Base-by-base conservation (phyloP, 2,113 vertebrate species). In the Diphyllodes magnificus region DNA sequence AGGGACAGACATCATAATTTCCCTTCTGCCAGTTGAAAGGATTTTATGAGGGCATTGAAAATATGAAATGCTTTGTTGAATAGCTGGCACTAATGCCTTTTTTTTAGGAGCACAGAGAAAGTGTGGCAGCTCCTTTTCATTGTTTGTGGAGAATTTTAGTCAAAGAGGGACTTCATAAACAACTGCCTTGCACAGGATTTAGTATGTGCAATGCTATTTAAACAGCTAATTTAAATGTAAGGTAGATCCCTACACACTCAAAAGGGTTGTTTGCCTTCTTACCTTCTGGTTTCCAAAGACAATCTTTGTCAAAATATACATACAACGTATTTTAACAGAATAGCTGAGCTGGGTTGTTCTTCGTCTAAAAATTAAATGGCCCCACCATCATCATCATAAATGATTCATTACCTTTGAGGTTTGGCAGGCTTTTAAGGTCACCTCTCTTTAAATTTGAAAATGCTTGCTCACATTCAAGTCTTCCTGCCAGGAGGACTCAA, bases 381-480 rank as follows among this genome's bases (percentile, higher is more conserved):
- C 30, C 63, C 71, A 80, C 57, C 65, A 66, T 12, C 50, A 70
- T 53, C 35, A 51, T 64, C 53, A 90, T 92, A 91, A 90, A 72
- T 54, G 60, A 59, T 94, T 57, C 45, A 84, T 65, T 90, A 81
- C 76, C 44, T 95, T 86, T 88, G 94, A 81, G 82, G 21, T 68
- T 51, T 77, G 64, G 40, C 78, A 90, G 63, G 44, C 75, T 96
- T 90, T 75, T 95, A 92, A 93, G 89, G 89, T 91, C 57, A 90
- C 76, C 40, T 79, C 72, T 71, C 70, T 49, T 86, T 81, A 84
- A 85, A 84, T 86, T 35, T 75, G 75, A 96, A 96, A 96, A 93
- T 91, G 92, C 82, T 68, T 88, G 54, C 68, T 95, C 94, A 96
- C 71, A 88, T 88, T 96, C 81, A 93, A 77, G 70, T 93, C 86